Percentiles rank a stretch among this genome's conserved stretches.
Evolutionary conservation across 2,113 vertebrate species (phyloP).

Genomic region (Sclerurus mexicanus): DNA sequence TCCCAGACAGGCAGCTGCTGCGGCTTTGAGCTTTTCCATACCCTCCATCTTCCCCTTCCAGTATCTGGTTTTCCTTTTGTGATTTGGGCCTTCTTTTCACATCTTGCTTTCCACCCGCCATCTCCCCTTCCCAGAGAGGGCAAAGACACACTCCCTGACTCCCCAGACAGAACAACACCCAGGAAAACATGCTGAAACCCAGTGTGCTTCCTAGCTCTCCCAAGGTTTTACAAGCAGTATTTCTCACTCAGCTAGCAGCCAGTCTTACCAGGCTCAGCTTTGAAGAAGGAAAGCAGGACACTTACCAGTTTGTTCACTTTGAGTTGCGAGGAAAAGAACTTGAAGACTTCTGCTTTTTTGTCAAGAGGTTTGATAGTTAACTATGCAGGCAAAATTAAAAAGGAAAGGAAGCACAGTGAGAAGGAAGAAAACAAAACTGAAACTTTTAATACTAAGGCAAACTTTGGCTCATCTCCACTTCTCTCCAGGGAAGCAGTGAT

Average conservation of each 20-base stretch:
- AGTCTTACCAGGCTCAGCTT: neutral
- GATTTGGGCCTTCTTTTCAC: neutral
- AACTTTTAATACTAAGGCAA: neutral
- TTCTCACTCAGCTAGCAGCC: neutral
- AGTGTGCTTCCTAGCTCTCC: neutral
- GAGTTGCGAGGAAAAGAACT: conserved; percentile 90
- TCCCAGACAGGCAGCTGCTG: neutral
- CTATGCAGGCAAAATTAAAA: conserved; percentile 49
- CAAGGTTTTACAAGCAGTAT: neutral
- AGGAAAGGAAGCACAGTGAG: neutral
- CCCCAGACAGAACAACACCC: neutral
- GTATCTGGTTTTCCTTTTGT: neutral
- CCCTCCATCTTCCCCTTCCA: fast-evolving
- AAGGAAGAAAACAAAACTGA: neutral
- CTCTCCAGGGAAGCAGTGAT: neutral
- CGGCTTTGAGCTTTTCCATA: neutral
- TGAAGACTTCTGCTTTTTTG: conserved; percentile 92
- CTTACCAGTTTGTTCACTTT: conserved; percentile 90
- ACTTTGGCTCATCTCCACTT: neutral
- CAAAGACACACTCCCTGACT: neutral
- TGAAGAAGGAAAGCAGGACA: neutral
- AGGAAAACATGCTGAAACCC: neutral
- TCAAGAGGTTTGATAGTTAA: conserved; percentile 91
- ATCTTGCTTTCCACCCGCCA: neutral
- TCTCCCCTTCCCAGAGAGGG: neutral